Percentiles rank a stretch among this genome's conserved stretches.
Evolutionary conservation across 2,888 invertebrate genomes (phyloP).

Genomic region (Acleris sparsana): DNA sequence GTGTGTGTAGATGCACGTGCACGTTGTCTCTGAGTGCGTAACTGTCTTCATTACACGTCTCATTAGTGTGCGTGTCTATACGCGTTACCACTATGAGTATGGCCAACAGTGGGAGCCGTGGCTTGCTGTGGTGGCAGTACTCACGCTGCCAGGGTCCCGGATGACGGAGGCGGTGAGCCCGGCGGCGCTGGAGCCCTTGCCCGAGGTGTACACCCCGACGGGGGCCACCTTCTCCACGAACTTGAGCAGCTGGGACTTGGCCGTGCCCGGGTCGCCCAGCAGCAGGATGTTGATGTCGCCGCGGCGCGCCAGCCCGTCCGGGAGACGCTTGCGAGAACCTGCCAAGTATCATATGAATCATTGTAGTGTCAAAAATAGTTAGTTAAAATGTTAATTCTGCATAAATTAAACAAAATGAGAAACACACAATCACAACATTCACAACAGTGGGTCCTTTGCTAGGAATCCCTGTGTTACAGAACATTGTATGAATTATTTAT

Average conservation of each 20-base stretch:
- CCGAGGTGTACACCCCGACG: conserved; percentile 98
- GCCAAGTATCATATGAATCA: conserved; percentile 2
- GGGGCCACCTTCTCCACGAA: conserved; percentile 98
- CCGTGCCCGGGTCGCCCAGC: conserved; percentile 99
- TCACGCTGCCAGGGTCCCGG: conserved; percentile 95
- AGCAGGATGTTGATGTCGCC: conserved; percentile 98
- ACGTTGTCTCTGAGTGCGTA: too few relatives aligned
- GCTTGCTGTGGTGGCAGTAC: conserved; percentile 47
- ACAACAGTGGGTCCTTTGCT: not conserved
- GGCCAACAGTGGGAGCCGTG: too few relatives aligned
- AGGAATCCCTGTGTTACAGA: too few relatives aligned
- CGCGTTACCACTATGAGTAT: too few relatives aligned
- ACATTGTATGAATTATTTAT: not conserved
- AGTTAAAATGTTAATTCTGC: too few relatives aligned
- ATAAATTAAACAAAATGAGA: not conserved
- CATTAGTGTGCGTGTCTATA: too few relatives aligned
- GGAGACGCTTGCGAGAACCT: conserved; percentile 92
- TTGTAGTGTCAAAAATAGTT: too few relatives aligned
- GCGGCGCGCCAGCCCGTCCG: conserved; percentile 96
- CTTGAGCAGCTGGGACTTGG: conserved; percentile 98
- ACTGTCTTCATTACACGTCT: too few relatives aligned
- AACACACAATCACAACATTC: too few relatives aligned
- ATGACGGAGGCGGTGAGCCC: conserved; percentile 99
- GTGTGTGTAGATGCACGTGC: too few relatives aligned
- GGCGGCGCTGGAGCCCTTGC: conserved; percentile 99